phyloP scores from a whole-genome alignment of 1,140 invertebrate species.

The Megalonaias nervosa region DNA sequence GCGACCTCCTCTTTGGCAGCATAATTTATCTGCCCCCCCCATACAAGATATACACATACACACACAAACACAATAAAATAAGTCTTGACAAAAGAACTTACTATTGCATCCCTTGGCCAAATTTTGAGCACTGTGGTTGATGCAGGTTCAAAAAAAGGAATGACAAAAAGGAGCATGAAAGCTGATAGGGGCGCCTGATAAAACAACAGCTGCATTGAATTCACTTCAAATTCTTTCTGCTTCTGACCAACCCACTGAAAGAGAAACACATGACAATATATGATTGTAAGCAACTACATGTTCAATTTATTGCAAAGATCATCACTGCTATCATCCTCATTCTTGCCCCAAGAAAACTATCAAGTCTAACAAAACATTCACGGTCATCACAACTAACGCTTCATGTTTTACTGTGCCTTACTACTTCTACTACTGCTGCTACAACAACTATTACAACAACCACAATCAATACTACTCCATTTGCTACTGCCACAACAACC shows the following conservation, averaged over 20 bases:
- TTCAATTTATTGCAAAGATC: no score
- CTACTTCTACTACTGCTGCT: no score
- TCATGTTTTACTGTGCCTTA: no score
- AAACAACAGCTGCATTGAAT: slow-evolving; percentile 78
- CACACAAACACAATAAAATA: no score
- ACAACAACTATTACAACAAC: no score
- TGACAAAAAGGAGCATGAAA: slow-evolving; percentile 73
- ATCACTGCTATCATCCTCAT: no score
- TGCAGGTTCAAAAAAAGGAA: slow-evolving; percentile 76
- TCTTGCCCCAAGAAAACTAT: not conserved
- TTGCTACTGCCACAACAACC: no score
- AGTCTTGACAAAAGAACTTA: slow-evolving; percentile 55
- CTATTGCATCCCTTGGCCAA: slow-evolving; percentile 73
- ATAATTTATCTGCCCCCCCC: not conserved
- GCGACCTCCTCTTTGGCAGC: not conserved
- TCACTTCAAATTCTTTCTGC: slow-evolving; percentile 78
- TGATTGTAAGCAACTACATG: no score
- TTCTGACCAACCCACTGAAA: slow-evolving; percentile 78
- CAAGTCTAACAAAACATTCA: slow-evolving; percentile 1
- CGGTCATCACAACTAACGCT: no score
- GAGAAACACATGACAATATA: slow-evolving; percentile 21
- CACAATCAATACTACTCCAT: no score
- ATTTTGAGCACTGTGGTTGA: slow-evolving; percentile 55
- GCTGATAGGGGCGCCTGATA: slow-evolving; percentile 79
- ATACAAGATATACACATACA: no score